These are phyloP conservation scores for Tholera decimalis DNA, from an alignment of 2,888 invertebrate species.

Conservation along the genomic window DNA sequence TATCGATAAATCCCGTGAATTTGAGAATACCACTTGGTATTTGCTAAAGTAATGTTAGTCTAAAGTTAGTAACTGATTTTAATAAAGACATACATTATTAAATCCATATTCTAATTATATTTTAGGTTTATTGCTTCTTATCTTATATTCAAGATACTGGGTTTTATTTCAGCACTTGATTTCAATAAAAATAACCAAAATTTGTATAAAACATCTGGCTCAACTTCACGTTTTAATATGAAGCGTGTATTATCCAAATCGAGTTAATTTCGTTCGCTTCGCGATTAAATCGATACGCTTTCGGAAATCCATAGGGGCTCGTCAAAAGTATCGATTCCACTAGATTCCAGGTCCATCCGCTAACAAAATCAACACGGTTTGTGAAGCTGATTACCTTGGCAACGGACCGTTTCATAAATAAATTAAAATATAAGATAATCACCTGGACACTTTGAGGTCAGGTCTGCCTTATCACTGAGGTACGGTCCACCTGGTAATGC, in stretches of 20 bases:
- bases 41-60: slow-evolving; percentile 9
- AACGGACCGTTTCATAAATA: slow-evolving; percentile 20
- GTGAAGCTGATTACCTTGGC: slow-evolving; percentile 6
- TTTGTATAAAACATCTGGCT: background rate
- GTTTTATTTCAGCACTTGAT: background rate
- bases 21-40: background rate
- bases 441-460: slow-evolving; percentile 23
- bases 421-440: slow-evolving; percentile 23
- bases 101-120: slow-evolving; percentile 1
- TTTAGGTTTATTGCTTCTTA: background rate
- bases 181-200: background rate
- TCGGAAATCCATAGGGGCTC: slow-evolving; percentile 35
- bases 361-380: slow-evolving; percentile 44
- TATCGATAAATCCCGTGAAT: slow-evolving; percentile 10
- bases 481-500: slow-evolving; percentile 26
- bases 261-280: slow-evolving; percentile 19
- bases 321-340: slow-evolving; percentile 48
- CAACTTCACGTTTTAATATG: slow-evolving; percentile 5
- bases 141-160: background rate
- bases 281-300: slow-evolving; percentile 43
- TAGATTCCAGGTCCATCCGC: slow-evolving; percentile 33
- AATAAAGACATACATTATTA: slow-evolving; percentile 10
- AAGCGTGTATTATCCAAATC: slow-evolving; percentile 19
- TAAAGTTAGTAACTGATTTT: background rate
- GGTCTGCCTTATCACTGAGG: slow-evolving; percentile 27